Conservation (phyloP, 1,140 invertebrate species). For the Drosophila equinoxialis region DNA sequence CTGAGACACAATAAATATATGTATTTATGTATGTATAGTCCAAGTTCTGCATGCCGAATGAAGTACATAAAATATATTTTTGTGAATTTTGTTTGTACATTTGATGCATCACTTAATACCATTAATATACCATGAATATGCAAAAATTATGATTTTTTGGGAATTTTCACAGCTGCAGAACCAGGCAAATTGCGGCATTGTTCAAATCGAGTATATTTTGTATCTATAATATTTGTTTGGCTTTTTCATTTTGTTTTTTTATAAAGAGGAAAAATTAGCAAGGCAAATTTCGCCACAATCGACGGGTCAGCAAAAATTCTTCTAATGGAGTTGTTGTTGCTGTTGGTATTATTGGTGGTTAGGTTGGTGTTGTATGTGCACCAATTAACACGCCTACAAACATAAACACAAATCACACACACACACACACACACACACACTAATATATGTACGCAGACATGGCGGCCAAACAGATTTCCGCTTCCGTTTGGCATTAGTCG, state of each 20-base stretch:
- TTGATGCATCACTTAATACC: constrained; percentile 49
- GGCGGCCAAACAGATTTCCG: constrained; percentile 69
- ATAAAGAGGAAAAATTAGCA: constrained; percentile 48
- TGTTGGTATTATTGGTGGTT: neutral
- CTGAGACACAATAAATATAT: neutral
- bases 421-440: no score
- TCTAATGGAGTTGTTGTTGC: constrained; percentile 37
- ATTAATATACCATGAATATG: constrained; percentile 55
- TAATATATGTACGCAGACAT: constrained; percentile 29
- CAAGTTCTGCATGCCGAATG: constrained; percentile 1
- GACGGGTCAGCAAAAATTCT: constrained; percentile 50
- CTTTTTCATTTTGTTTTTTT: constrained; percentile 23
- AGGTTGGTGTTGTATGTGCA: constrained; percentile 1
- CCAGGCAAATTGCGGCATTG: neutral
- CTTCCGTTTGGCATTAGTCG: constrained; percentile 72
- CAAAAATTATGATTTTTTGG: constrained; percentile 38
- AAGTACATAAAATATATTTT: constrained; percentile 31
- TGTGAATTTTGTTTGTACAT: constrained; percentile 40
- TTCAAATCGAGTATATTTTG: constrained; percentile 18
- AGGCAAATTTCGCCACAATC: constrained; percentile 55
- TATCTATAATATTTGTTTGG: constrained; percentile 31
- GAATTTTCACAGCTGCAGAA: constrained; percentile 37
- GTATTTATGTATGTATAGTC: neutral
- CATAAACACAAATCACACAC: constrained; percentile 7
- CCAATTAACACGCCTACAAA: constrained; percentile 56